Base-by-base conservation (phyloP, 2,113 vertebrate genomes). In the Callipepla californica region DNA sequence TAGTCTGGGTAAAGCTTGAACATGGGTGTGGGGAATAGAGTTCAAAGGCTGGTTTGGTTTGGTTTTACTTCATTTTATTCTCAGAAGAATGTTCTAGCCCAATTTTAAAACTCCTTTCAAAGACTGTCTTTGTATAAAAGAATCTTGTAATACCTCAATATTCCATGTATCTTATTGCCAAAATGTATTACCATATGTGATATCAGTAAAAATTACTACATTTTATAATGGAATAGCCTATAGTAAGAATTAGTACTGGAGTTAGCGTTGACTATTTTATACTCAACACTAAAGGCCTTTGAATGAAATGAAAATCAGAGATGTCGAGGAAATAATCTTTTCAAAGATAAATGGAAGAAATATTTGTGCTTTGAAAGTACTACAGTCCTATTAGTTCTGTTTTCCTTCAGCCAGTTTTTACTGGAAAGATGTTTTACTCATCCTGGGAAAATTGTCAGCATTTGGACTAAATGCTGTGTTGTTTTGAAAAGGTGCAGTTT, bases 391-490 rank as follows among this genome's bases (percentile, higher is more conserved):
- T 72, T 93, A 48, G 68, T 32, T 90, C 92, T 94, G 79, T 90
- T 95, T 96, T 92, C 57, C n/a, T 92, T 90, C 81, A 95, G 76
- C 90, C 87, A 91, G 74, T 81, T 95, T 96, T 80, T 94, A 75
- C 85, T 95, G 72, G 88, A 97, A 97, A 89, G 93, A 95, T 89
- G 36, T 86, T 95, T 92, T 93, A 94, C 55, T 95, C 85, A 90
- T 95, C 89, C 95, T 85, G 91, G 91, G 91, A 96, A 95, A 94
- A 94, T 87, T 85, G 26, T 90, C 85, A 80, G 65, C 85, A 75
- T 94, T 97, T 96, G 86, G 57, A 87, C 89, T 65, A 66, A 90
- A 89, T 75, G 65, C 47, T 91, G 66, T 55, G 25, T 32, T 73
- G 45, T 85, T 90, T 95, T 89, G 94, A 96, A 93, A 94, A 85